Evolutionary conservation across 1,140 invertebrate genomes (phyloP).

Genomic region (Eupristina koningsbergeri): DNA sequence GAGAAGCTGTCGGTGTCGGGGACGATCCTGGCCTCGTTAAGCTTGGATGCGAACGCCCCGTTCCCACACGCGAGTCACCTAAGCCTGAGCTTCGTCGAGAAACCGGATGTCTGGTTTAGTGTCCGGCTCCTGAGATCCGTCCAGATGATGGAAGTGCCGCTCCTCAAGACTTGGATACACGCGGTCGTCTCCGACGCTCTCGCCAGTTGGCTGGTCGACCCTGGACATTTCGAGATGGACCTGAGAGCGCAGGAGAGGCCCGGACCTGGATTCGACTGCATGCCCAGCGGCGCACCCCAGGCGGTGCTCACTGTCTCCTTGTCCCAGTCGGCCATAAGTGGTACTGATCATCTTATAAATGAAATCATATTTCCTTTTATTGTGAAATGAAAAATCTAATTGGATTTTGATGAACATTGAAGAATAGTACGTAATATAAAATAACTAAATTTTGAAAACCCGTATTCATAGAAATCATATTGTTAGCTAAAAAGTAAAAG

Average conservation of each 20-base stretch:
- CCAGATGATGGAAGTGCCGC: constrained; percentile 76
- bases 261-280: constrained; percentile 61
- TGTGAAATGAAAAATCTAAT: no score
- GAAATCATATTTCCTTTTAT: no score
- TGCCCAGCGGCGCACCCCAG: constrained; percentile 56
- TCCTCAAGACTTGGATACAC: constrained; percentile 77
- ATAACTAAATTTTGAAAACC: no score
- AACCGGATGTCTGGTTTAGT: constrained; percentile 76
- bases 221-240: constrained; percentile 73
- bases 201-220: constrained; percentile 75
- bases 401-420: no score
- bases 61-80: constrained; percentile 75
- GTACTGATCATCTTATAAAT: constrained; percentile 48
- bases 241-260: constrained; percentile 70
- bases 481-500: no score
- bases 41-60: constrained; percentile 72
- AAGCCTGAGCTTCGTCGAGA: constrained; percentile 73
- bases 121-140: constrained; percentile 71
- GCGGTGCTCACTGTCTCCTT: constrained; percentile 69
- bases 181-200: constrained; percentile 75
- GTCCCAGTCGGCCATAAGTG: constrained; percentile 57
- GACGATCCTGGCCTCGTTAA: constrained; percentile 70
- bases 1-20: constrained; percentile 74
- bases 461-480: no score
- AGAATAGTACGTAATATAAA: no score